Evolutionary conservation across 1,140 invertebrate species (phyloP), one percentile per base, ranked within the genome.

Genomic region (Battus philenor): DNA sequence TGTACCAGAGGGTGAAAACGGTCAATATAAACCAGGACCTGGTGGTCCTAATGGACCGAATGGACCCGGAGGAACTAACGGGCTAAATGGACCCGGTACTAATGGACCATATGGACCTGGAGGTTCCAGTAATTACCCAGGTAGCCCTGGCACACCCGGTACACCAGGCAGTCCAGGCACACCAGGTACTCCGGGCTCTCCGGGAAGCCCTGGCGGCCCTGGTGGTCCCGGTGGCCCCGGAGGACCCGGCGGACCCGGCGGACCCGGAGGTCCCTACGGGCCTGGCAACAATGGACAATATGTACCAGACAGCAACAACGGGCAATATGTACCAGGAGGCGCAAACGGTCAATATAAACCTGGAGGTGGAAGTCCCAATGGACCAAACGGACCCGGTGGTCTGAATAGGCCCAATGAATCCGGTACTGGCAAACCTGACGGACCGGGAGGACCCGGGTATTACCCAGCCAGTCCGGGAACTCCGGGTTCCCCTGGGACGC

Each of bases 121-220:
- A 41, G 53, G 68, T 4, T 59, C 48, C 1, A 60, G 47, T 6
- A 51, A 47, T 8, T 24, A 26, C 7, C 71, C 72, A 22, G 74
- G 67, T 4, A 39, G 22, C 1, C 57, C 51, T 3, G 56, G 50
- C 15, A 22, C 32, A 7, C 71, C 72, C 26, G 74, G 67, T 4
- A 44, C 27, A 1, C 57, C 66, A 12, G 64, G 64, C 2, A 18
- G 11, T 0, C 67, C 60, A 18, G 68, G 69, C 5, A 29, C 16
- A 2, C 51, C 56, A 6, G 55, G 55, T 6, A 15, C 9, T 5
- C 57, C 57, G 1, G 50, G 49, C n/a, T 9, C 12, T 12, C 54
- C 57, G n/a, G 49, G 50, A 44, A 50, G 49, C 18, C 54, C 63
- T 30, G 48, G 50, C 24, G 16, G 10, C n/a, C 34, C 34, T 12